Evolutionary conservation across 2,113 vertebrate genomes (phyloP).

Genomic region (Neomonachus schauinslandi): DNA sequence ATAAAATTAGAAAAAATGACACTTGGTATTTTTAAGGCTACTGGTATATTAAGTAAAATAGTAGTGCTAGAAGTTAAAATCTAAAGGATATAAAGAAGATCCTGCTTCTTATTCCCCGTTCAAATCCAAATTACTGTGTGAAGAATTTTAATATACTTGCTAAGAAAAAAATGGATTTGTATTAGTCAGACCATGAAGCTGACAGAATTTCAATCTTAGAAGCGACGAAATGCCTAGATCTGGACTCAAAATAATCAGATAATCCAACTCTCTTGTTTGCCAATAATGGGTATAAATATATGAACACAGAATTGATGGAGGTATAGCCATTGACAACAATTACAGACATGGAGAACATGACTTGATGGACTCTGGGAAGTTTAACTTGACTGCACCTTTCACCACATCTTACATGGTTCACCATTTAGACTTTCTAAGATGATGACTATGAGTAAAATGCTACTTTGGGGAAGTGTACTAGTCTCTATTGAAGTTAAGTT

Average conservation of each 20-base stretch:
- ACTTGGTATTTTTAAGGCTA: neutral
- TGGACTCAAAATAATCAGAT: neutral
- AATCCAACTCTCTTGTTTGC: neutral
- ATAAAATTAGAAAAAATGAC: neutral
- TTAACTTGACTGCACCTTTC: neutral
- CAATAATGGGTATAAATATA: neutral
- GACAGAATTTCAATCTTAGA: neutral
- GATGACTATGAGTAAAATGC: neutral
- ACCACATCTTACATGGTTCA: neutral
- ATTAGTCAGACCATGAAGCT: neutral
- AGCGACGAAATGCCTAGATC: neutral
- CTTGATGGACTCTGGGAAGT: neutral
- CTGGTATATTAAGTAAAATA: neutral
- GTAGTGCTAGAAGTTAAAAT: neutral
- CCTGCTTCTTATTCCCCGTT: neutral
- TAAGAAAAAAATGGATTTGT: constrained; percentile 9
- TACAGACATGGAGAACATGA: neutral
- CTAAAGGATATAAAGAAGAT: neutral
- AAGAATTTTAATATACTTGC: neutral
- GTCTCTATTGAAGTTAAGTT: neutral
- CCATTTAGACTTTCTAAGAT: neutral
- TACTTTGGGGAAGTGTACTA: neutral
- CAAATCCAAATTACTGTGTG: neutral
- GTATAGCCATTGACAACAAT: neutral
- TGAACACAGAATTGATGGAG: neutral